Evolutionary conservation across 2,113 vertebrate species (phyloP).

Genomic region (Paratilapia polleni): DNA sequence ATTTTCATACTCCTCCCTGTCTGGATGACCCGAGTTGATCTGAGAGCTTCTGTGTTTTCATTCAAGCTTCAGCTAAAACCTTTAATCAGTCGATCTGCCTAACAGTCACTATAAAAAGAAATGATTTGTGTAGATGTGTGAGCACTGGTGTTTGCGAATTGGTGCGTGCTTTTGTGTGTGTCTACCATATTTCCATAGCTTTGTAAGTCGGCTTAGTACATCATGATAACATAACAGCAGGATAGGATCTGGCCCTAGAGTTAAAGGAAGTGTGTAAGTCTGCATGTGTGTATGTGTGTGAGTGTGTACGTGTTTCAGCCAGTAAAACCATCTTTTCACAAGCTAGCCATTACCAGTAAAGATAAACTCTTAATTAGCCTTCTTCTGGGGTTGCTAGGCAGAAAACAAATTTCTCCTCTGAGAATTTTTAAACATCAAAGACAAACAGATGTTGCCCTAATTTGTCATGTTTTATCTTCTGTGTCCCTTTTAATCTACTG

Average conservation of each 20-base stretch:
- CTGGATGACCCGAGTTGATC: slow-evolving; percentile 17
- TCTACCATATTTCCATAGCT: background rate
- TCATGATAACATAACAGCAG: slow-evolving; percentile 31
- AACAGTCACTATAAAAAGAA: slow-evolving; percentile 20
- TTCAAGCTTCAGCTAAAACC: slow-evolving; percentile 26
- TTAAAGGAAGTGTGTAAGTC: background rate
- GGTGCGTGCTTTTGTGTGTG: background rate
- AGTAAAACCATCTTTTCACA: slow-evolving; percentile 7
- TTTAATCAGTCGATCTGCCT: slow-evolving; percentile 42
- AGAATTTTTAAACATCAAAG: slow-evolving; percentile 57
- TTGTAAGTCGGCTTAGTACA: slow-evolving; percentile 5
- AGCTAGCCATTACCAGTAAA: slow-evolving; percentile 27
- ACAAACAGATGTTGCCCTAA: slow-evolving; percentile 41
- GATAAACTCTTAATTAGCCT: slow-evolving; percentile 60
- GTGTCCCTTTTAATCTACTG: slow-evolving; percentile 57
- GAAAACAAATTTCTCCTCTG: slow-evolving; percentile 34
- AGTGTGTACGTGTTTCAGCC: background rate
- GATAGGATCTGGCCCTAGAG: background rate
- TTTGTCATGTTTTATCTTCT: slow-evolving; percentile 66
- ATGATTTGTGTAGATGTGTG: background rate
- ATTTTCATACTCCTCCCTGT: slow-evolving; percentile 8
- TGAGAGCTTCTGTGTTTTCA: slow-evolving; percentile 15
- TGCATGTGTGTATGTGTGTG: background rate
- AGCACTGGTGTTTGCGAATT: background rate
- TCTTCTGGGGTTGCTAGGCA: slow-evolving; percentile 53